Evolutionary conservation across 2,113 vertebrate species (phyloP).

Genomic region (Arenaria interpres): DNA sequence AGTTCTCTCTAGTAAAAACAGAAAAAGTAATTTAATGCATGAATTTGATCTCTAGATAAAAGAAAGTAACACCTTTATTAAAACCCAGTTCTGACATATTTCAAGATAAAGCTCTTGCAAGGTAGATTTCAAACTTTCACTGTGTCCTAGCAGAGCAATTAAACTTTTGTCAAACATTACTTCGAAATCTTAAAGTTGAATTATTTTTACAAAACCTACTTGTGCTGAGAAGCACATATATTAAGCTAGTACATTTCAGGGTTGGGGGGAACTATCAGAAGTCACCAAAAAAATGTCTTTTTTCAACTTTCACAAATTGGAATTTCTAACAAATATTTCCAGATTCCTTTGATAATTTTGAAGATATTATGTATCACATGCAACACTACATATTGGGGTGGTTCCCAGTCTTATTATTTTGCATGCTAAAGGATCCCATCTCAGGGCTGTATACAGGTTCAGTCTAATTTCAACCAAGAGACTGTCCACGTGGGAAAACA

Average conservation of each 20-base stretch:
- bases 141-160: not conserved
- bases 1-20: not conserved
- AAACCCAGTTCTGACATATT: not conserved
- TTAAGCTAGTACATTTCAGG: not conserved
- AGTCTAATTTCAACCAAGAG: not conserved
- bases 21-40: not conserved
- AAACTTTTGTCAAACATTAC: not conserved
- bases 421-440: not conserved
- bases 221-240: not conserved
- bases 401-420: not conserved
- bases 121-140: not conserved
- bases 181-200: not conserved
- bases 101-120: not conserved
- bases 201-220: not conserved
- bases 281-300: not conserved
- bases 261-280: not conserved
- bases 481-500: not conserved
- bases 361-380: not conserved
- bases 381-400: not conserved
- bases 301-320: not conserved
- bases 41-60: not conserved
- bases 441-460: not conserved
- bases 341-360: not conserved
- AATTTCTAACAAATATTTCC: not conserved
- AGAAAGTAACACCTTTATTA: not conserved